Evolutionary conservation across 2,113 vertebrate species (phyloP).

Genomic region (Otolemur garnettii): DNA sequence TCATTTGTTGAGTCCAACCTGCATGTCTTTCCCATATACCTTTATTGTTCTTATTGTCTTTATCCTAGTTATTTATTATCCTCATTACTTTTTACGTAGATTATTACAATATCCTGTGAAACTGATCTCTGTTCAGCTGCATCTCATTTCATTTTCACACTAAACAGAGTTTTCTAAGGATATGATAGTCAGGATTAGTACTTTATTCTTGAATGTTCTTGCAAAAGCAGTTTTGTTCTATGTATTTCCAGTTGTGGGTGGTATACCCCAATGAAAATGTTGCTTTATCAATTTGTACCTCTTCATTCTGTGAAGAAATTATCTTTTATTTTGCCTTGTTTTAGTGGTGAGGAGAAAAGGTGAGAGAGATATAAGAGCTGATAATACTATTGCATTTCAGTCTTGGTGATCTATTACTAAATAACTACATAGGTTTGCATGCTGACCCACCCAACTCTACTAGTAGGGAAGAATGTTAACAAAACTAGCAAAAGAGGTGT

Average conservation of each 20-base stretch:
- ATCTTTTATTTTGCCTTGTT: neutral
- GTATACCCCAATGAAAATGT: conserved; percentile 16
- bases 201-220: neutral
- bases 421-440: neutral
- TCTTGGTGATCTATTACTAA: neutral
- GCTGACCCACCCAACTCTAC: neutral
- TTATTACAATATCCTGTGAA: conserved; percentile 10
- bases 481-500: neutral
- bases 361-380: neutral
- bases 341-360: conserved; percentile 14
- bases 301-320: conserved; percentile 36
- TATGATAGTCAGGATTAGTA: conserved; percentile 17
- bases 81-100: conserved; percentile 14
- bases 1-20: neutral
- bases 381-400: conserved; percentile 21
- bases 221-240: neutral
- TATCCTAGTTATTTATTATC: conserved; percentile 3
- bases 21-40: neutral
- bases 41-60: conserved; percentile 49
- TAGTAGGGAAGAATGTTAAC: conserved; percentile 6
- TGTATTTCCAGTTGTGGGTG: conserved; percentile 18
- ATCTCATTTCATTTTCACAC: neutral
- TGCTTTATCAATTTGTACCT: conserved; percentile 48
- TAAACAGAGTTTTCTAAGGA: neutral
- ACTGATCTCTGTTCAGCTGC: neutral